phyloP scores from a whole-genome alignment of 1,140 invertebrate genomes.

The Zaprionus ghesquierei region DNA sequence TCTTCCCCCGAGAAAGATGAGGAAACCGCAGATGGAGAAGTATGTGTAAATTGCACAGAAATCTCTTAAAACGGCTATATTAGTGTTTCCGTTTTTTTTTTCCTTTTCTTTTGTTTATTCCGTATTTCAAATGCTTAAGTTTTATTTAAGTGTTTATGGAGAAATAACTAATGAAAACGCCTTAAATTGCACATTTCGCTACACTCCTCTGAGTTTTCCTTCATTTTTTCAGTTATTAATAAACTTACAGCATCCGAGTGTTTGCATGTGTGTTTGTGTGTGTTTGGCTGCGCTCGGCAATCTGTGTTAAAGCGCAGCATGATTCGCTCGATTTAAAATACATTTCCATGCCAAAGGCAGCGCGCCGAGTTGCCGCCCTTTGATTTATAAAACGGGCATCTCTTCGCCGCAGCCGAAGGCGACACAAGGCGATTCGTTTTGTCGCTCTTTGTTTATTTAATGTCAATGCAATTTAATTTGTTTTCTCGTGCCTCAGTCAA shows the following conservation, averaged over 20 bases:
- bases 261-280: conserved; percentile 1
- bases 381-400: conserved; percentile 67
- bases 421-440: conserved; percentile 34
- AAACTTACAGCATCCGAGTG: conserved; percentile 37
- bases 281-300: conserved; percentile 30
- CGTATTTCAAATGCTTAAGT: conserved; percentile 70
- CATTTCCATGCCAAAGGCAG: conserved; percentile 78
- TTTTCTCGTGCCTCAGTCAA: neutral
- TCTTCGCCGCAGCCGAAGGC: conserved; percentile 33
- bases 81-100: conserved; percentile 9
- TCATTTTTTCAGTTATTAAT: conserved; percentile 58
- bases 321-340: conserved; percentile 78
- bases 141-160: conserved; percentile 80
- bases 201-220: conserved; percentile 34
- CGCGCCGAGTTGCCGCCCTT: conserved; percentile 77
- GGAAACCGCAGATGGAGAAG: conserved; percentile 15
- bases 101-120: neutral
- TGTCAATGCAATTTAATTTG: conserved; percentile 62
- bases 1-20: neutral
- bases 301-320: conserved; percentile 78
- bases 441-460: conserved; percentile 61
- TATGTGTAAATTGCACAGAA: conserved; percentile 56
- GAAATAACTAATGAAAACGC: conserved; percentile 78
- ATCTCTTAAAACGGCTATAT: conserved; percentile 65
- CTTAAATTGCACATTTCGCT: conserved; percentile 69